Evolutionary conservation across 2,888 invertebrate genomes (phyloP).

Genomic region (Teinopalpus imperialis): DNA sequence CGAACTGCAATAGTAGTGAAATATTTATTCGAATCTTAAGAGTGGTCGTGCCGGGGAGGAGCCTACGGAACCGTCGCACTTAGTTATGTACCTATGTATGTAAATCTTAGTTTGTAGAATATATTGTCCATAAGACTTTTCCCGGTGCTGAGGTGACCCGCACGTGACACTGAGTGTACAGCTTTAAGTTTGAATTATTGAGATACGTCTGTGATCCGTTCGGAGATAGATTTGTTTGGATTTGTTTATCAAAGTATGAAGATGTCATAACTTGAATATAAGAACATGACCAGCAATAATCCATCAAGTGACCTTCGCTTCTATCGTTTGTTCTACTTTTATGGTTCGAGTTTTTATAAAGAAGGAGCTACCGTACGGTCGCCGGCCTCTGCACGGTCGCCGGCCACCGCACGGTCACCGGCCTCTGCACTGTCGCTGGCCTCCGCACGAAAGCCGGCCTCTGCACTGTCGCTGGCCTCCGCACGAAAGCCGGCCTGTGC

Average conservation of each 20-base stretch:
- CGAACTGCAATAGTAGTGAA: constrained; percentile 14
- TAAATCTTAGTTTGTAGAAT: constrained; percentile 18
- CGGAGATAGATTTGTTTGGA: constrained; percentile 4
- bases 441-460: too few species aligned
- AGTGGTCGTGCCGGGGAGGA: constrained; percentile 16
- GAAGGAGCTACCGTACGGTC: too few species aligned
- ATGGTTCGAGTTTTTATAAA: too few species aligned
- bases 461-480: neutral
- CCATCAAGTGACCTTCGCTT: too few species aligned
- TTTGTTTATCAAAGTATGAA: constrained; percentile 11
- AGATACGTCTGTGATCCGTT: constrained; percentile 7
- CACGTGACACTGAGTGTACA: constrained; percentile 6
- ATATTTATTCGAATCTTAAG: constrained; percentile 24
- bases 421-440: too few species aligned
- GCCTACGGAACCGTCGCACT: neutral
- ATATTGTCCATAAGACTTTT: neutral
- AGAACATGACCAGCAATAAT: neutral
- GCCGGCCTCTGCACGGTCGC: too few species aligned
- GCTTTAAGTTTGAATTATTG: constrained; percentile 9
- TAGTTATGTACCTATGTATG: constrained; percentile 18
- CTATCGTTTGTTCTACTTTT: too few species aligned
- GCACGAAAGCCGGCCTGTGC: too few species aligned
- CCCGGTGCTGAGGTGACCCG: neutral
- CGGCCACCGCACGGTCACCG: too few species aligned
- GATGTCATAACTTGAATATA: neutral